Conservation (phyloP, 2,888 invertebrate species). For the Tigriopus californicus region DNA sequence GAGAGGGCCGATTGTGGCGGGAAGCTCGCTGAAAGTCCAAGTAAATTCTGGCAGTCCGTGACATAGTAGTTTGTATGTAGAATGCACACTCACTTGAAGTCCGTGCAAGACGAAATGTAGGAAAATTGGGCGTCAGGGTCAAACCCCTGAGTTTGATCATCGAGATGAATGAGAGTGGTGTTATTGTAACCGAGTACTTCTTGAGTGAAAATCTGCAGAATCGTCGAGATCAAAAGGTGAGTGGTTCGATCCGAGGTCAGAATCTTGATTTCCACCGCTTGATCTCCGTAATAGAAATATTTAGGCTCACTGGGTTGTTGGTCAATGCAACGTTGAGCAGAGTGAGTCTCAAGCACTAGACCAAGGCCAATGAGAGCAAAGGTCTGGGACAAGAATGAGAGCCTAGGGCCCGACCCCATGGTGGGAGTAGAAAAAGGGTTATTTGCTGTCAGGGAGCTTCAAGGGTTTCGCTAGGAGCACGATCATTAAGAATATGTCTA, state of each 20-base stretch:
- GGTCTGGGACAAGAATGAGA: too few relatives aligned
- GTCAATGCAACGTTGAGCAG: too few relatives aligned
- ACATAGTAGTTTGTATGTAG: neutral
- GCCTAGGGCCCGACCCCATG: too few relatives aligned
- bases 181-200: slow-evolving; percentile 28
- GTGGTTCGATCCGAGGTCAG: slow-evolving; percentile 23
- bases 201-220: slow-evolving; percentile 27
- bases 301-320: neutral
- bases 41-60: too few relatives aligned
- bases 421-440: too few relatives aligned
- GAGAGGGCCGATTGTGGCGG: too few relatives aligned
- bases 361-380: too few relatives aligned
- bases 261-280: neutral
- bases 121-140: slow-evolving; percentile 5
- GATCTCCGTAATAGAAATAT: slow-evolving; percentile 1
- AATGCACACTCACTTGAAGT: neutral
- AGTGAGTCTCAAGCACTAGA: too few relatives aligned
- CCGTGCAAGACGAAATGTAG: slow-evolving; percentile 12
- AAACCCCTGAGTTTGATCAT: neutral
- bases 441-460: too few relatives aligned
- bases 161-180: slow-evolving; percentile 22
- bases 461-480: too few relatives aligned
- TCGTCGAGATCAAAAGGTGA: slow-evolving; percentile 27
- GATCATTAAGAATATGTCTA: too few relatives aligned
- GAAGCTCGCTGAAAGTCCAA: too few relatives aligned